A percentile compares a stretch with the other conserved stretches of the same genome.
Conservation (phyloP, 2,888 invertebrate species). For the Microctonus hyperodae region DNA sequence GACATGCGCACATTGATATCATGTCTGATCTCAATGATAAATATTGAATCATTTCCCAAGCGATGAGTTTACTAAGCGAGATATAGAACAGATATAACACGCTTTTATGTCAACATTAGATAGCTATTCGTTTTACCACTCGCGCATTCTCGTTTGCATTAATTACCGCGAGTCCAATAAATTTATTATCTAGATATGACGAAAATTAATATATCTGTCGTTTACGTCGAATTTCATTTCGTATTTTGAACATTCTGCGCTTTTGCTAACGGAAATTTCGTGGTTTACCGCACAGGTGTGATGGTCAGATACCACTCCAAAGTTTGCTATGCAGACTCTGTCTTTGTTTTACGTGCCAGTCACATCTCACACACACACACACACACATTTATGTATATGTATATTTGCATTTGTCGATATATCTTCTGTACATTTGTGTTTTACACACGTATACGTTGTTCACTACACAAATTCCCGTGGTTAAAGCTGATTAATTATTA, state of each 20-base stretch:
- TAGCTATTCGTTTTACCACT: not conserved
- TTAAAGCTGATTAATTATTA: conserved; percentile 45
- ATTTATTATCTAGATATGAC: conserved; percentile 34
- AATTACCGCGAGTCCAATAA: conserved; percentile 37
- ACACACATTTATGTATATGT: not conserved
- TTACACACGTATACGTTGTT: conserved; percentile 22
- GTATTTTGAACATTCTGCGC: not conserved
- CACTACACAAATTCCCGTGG: conserved; percentile 27
- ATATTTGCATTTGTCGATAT: conserved; percentile 2
- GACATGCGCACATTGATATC: not conserved
- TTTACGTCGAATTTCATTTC: not conserved
- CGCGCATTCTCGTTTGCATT: conserved; percentile 31
- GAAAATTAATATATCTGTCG: conserved; percentile 10
- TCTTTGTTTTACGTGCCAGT: not conserved
- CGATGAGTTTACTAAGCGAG: not conserved
- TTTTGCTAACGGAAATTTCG: conserved; percentile 3
- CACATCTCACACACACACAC: not conserved
- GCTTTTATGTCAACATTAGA: conserved; percentile 22
- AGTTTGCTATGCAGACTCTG: not conserved
- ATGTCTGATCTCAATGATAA: conserved; percentile 3
- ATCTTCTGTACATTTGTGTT: conserved; percentile 16
- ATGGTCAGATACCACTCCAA: not conserved
- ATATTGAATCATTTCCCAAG: conserved; percentile 1
- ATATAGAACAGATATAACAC: not conserved
- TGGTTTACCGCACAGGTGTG: not conserved